Conservation (phyloP, 2,113 vertebrate genomes). For the Notarius quadriscutis region DNA sequence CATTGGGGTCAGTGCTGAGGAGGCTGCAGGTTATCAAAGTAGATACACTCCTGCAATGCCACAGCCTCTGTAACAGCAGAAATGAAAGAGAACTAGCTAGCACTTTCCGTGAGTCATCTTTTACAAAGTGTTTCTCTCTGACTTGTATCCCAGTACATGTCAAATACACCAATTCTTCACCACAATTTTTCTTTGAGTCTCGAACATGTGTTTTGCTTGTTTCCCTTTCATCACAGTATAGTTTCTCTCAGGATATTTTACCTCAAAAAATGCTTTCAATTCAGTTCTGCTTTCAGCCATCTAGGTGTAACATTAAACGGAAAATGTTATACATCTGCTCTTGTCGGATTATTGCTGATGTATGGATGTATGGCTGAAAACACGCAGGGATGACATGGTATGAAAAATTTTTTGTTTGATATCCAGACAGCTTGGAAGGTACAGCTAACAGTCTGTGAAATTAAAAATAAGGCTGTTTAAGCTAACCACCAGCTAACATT, state of each 20-base stretch:
- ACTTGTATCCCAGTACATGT: neutral
- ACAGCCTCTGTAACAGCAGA: conserved; percentile 61
- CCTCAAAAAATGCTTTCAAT: neutral
- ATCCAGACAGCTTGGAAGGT: neutral
- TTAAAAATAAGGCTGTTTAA: neutral
- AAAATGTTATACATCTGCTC: neutral
- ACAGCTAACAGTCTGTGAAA: neutral
- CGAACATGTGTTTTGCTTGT: neutral
- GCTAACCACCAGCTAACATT: neutral
- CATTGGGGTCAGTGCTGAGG: conserved; percentile 81
- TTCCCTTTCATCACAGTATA: neutral
- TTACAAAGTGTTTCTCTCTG: neutral
- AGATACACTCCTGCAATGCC: conserved; percentile 84
- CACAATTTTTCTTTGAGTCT: neutral
- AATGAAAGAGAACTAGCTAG: neutral
- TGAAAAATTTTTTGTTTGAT: neutral
- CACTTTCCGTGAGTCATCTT: neutral
- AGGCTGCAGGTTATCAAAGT: conserved; percentile 79
- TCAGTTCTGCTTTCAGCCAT: neutral
- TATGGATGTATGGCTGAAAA: neutral
- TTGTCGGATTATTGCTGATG: neutral
- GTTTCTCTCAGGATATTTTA: neutral
- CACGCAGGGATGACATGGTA: neutral
- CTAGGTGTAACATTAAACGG: neutral
- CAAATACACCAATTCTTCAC: neutral